These are phyloP conservation scores for Saguinus midas DNA, from an alignment of 2,113 vertebrate species.

Conservation along the genomic window DNA sequence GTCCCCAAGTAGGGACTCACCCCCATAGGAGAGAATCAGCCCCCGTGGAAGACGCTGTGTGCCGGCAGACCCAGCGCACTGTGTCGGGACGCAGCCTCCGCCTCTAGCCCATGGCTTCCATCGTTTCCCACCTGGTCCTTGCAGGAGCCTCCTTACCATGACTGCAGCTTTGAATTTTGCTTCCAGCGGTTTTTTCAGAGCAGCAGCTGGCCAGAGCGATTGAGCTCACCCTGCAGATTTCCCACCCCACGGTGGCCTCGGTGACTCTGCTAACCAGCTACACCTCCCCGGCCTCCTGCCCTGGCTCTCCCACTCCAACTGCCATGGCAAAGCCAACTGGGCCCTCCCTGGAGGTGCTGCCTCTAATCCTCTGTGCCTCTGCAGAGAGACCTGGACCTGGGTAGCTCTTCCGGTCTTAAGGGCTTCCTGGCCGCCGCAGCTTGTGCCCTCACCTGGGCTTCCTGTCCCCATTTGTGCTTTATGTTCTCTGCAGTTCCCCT, in stretches of 20 bases:
- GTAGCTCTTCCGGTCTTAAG: neutral
- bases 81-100: neutral
- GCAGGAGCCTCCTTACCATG: neutral
- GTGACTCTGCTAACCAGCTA: neutral
- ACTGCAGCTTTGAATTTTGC: neutral
- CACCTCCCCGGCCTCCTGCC: neutral
- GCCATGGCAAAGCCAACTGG: too few species aligned
- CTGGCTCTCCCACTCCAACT: neutral
- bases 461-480: neutral
- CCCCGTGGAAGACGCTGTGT: neutral
- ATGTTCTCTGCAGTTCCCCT: neutral
- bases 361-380: neutral
- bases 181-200: too few species aligned
- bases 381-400: neutral
- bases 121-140: neutral
- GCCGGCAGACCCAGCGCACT: neutral
- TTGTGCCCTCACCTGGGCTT: neutral
- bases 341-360: neutral
- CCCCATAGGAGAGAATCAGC: neutral
- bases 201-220: neutral
- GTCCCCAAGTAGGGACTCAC: neutral
- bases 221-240: neutral
- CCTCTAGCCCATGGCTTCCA: neutral
- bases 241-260: accelerated
- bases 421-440: neutral